Percentiles rank a stretch among this genome's conserved stretches.
phyloP scores from a whole-genome alignment of 2,888 invertebrate species.

The Cheilosia soror region DNA sequence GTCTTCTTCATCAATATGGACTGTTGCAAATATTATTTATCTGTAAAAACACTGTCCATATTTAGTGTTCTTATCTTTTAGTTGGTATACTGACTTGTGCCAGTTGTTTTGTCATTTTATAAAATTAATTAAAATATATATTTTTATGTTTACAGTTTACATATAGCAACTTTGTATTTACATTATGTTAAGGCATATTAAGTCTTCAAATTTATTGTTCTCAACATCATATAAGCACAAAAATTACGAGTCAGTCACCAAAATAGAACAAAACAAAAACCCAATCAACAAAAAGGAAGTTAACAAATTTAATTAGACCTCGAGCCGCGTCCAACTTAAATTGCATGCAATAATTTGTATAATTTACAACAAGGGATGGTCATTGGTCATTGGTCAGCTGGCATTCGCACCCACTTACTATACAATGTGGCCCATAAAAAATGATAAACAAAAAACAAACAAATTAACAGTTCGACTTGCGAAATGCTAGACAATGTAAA shows the following conservation, averaged over 20 bases:
- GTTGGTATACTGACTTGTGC: too few species aligned
- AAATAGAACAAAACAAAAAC: background rate
- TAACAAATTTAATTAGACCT: constrained; percentile 24
- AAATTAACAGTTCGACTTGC: constrained; percentile 6
- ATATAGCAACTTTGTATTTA: too few species aligned
- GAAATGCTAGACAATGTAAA: background rate
- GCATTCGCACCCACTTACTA: background rate
- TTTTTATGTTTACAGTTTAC: too few species aligned
- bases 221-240: background rate
- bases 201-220: background rate
- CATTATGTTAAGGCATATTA: too few species aligned
- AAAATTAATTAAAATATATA: too few species aligned
- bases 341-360: constrained; percentile 44
- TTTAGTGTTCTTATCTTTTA: too few species aligned
- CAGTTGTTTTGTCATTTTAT: too few species aligned
- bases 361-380: constrained; percentile 9
- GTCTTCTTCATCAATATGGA: too few species aligned
- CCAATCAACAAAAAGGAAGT: background rate
- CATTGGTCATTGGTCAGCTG: too few species aligned
- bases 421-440: background rate
- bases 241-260: constrained; percentile 3
- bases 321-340: constrained; percentile 24
- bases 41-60: too few species aligned
- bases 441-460: background rate
- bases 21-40: too few species aligned